These are phyloP conservation scores for Tetragonula clypearis DNA, from an alignment of 1,140 invertebrate species.

Conservation along the genomic window DNA sequence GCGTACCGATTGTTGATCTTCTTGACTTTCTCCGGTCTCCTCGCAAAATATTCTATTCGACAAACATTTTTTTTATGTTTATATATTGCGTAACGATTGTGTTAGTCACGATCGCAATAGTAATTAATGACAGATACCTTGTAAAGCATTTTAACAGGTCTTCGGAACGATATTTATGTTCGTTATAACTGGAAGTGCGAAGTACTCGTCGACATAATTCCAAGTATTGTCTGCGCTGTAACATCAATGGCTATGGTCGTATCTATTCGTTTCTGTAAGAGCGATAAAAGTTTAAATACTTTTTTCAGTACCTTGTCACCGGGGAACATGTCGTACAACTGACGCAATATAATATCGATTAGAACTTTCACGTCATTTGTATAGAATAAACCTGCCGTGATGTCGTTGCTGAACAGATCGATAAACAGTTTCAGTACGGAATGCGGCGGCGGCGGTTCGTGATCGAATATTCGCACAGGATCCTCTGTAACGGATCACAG, in stretches of 20 bases:
- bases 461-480: constrained; percentile 92
- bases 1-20: constrained; percentile 88
- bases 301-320: constrained; percentile 88
- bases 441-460: constrained; percentile 89
- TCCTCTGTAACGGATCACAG: constrained; percentile 85
- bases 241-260: constrained; percentile 40
- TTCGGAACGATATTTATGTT: constrained; percentile 88
- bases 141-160: constrained; percentile 91
- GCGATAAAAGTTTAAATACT: neutral
- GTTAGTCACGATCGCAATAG: neutral
- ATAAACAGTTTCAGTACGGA: constrained; percentile 94
- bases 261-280: neutral
- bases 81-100: neutral
- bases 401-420: constrained; percentile 89
- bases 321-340: constrained; percentile 93
- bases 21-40: constrained; percentile 87
- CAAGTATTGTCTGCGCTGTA: constrained; percentile 88
- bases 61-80: neutral
- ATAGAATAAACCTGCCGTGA: constrained; percentile 93
- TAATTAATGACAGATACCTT: constrained; percentile 63
- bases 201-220: constrained; percentile 89
- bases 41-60: constrained; percentile 88
- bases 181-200: constrained; percentile 88
- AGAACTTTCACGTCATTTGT: constrained; percentile 96
- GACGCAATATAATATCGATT: constrained; percentile 94